Evolutionary conservation across 2,113 vertebrate species (phyloP), one percentile per base, ranked within the genome.

Genomic region (Pterocles burchelli): DNA sequence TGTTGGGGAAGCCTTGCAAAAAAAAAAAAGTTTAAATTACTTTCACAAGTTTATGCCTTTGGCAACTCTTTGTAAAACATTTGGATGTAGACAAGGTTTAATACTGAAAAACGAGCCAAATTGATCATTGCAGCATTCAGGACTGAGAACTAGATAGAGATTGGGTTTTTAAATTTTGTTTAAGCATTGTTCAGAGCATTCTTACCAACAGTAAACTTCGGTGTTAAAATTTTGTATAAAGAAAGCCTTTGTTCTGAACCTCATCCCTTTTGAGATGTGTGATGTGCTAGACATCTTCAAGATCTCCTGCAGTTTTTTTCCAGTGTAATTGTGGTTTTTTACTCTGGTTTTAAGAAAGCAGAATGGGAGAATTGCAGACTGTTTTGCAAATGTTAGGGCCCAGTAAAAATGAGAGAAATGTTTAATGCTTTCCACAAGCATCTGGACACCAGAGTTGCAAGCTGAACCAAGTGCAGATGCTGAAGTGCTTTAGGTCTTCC

Each of bases 361-460:
- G 45, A 41, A 73, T 85, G 41, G 52, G 17, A 82, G 34, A 22
- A 57, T 77, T 86, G 34, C 24, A 9, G 55, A 17, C 29, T 77
- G 88, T 43, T 77, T 77, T 85, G 72, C 76, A 89, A 78, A 71
- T 90, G 34, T 67, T 89, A 55, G 0, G 2, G 31, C 65, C 48
- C 20, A 43, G 36, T 73, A 24, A 57, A 58, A 77, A 74, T 26
- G 55, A 34, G 21, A 68, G 65, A 63, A 86, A 75, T 34, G 11
- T 81, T 86, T 87, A 89, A 93, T 90, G 65, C 48, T 92, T 92
- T 75, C 29, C 33, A 15, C n/a, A 31, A 74, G 61, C 86, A 78
- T 95, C 89, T 93, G 86, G 89, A 51, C 59, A 36, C 75, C 88
- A 92, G 86, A 80, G 72, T 48, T 95, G 34, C 31, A 58, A 67